A percentile compares a stretch with the other conserved stretches of the same genome.
phyloP scores from a whole-genome alignment of 2,888 invertebrate genomes.

The Calliopum simillimum region DNA sequence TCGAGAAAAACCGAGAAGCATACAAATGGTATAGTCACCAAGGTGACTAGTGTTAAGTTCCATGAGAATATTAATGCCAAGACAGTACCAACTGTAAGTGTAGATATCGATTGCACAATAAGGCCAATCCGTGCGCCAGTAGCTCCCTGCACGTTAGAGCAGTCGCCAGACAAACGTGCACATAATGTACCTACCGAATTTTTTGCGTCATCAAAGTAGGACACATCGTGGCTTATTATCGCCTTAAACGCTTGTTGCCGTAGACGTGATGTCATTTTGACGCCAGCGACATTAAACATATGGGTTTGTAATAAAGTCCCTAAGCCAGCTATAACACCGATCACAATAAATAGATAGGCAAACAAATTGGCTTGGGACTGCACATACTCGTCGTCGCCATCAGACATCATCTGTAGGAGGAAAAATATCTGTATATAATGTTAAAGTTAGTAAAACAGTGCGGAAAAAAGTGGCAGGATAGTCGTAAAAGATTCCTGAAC shows the following conservation, averaged over 20 bases:
- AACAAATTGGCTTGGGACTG: slow-evolving; percentile 72
- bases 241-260: slow-evolving; percentile 71
- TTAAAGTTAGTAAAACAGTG: no score
- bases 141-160: slow-evolving; percentile 81
- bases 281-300: slow-evolving; percentile 83
- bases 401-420: slow-evolving; percentile 71
- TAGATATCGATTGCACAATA: slow-evolving; percentile 76
- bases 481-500: no score
- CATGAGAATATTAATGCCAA: slow-evolving; percentile 76
- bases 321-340: slow-evolving; percentile 75
- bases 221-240: slow-evolving; percentile 79
- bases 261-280: slow-evolving; percentile 77
- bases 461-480: no score
- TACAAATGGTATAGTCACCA: slow-evolving; percentile 76
- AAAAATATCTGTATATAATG: no score
- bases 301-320: slow-evolving; percentile 78
- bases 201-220: slow-evolving; percentile 77
- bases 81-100: slow-evolving; percentile 73
- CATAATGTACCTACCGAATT: slow-evolving; percentile 80
- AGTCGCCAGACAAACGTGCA: slow-evolving; percentile 78
- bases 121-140: slow-evolving; percentile 79
- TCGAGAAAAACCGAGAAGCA: slow-evolving; percentile 76
- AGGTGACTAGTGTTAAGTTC: slow-evolving; percentile 78
- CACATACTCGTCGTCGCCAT: slow-evolving; percentile 71
- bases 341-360: slow-evolving; percentile 73